A percentile compares a stretch with the other conserved stretches of the same genome.
Evolutionary conservation across 2,797 vertebrate genomes (phyloP).

Genomic region (Arrhamphus sclerolepis): DNA sequence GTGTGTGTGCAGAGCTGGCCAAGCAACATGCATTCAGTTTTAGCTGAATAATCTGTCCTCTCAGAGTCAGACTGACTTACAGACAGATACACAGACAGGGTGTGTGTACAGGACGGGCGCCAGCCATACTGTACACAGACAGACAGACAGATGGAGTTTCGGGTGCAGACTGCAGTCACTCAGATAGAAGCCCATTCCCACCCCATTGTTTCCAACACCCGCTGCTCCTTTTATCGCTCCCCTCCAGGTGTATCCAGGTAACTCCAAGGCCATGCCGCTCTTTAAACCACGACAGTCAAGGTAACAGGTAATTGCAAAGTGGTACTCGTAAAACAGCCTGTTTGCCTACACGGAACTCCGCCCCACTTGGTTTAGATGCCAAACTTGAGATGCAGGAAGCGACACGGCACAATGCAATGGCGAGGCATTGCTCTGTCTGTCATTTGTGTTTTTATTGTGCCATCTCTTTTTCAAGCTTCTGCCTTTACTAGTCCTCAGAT

Average conservation of each 20-base stretch:
- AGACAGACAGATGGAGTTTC: conserved; percentile 60
- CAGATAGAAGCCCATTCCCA: conserved; percentile 62
- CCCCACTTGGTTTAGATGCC: conserved; percentile 43
- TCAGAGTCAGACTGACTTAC: conserved; percentile 41
- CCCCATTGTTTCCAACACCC: conserved; percentile 60
- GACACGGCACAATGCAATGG: neutral
- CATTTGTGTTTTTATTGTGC: neutral
- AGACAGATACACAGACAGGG: conserved; percentile 38
- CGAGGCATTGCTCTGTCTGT: conserved; percentile 6
- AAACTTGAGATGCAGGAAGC: conserved; percentile 40
- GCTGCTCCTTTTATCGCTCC: conserved; percentile 77
- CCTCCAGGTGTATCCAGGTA: conserved; percentile 86
- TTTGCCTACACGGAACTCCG: conserved; percentile 76
- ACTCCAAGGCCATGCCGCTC: conserved; percentile 85
- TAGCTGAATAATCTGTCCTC: conserved; percentile 47
- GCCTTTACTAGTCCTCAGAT: neutral
- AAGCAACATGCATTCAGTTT: conserved; percentile 32
- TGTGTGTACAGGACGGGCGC: conserved; percentile 14
- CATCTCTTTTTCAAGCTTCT: neutral
- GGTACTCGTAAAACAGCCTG: conserved; percentile 80
- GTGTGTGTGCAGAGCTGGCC: conserved; percentile 15
- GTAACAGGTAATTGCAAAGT: conserved; percentile 84
- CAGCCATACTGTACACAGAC: conserved; percentile 12
- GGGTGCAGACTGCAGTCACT: conserved; percentile 26
- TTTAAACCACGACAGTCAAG: conserved; percentile 87